These are phyloP conservation scores for Zoanthus gigantus DNA, from an alignment of 92 coral and sea anemone genomes.

Conservation along the genomic window DNA sequence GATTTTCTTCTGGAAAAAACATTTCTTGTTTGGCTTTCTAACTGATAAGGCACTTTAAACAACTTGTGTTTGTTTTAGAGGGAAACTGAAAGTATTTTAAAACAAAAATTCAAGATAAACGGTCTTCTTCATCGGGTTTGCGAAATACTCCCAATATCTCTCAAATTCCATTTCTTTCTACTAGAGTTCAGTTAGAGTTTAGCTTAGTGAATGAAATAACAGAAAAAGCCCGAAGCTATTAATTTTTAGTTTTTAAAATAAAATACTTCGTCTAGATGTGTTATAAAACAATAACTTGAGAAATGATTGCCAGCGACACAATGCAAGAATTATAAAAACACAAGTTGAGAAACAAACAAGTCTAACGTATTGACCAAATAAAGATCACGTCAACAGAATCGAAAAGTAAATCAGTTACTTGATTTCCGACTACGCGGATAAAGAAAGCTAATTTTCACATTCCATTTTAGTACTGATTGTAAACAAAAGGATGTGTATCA, in stretches of 20 bases:
- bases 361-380: neutral
- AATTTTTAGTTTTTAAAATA: neutral
- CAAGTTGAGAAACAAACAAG: neutral
- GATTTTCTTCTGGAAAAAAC: constrained; percentile 22
- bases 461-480: neutral
- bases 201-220: neutral
- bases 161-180: neutral
- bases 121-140: neutral
- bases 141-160: neutral
- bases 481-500: neutral
- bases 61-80: constrained; percentile 19
- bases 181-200: neutral
- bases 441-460: constrained; percentile 14
- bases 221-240: neutral
- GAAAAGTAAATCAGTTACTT: neutral
- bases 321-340: neutral
- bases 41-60: constrained; percentile 38
- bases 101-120: neutral
- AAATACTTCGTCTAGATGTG: neutral
- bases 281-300: neutral
- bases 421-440: constrained; percentile 11
- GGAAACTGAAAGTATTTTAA: neutral
- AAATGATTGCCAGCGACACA: neutral
- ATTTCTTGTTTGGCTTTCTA: constrained; percentile 24
- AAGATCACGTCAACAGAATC: constrained; percentile 14